phyloP scores from a whole-genome alignment of 2,888 invertebrate genomes.

The Masnerella sp. region DNA sequence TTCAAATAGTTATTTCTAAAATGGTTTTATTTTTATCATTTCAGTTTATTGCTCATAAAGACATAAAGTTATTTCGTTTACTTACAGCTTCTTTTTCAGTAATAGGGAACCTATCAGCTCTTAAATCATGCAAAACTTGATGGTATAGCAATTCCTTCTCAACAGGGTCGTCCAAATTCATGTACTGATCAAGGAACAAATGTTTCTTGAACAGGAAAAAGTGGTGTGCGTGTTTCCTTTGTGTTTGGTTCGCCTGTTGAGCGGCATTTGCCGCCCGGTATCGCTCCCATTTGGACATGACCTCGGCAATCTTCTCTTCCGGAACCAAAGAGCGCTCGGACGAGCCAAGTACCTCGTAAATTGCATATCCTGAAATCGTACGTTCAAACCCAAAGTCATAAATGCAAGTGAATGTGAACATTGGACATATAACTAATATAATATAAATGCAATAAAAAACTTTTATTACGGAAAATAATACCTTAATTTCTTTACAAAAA shows the following conservation, averaged over 20 bases:
- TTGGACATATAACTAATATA: too few relatives aligned
- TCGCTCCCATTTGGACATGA: slow-evolving; percentile 96
- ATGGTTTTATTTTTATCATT: too few relatives aligned
- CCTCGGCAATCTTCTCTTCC: slow-evolving; percentile 94
- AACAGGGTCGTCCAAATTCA: slow-evolving; percentile 89
- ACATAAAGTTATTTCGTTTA: slow-evolving; percentile 62
- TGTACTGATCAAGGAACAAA: slow-evolving; percentile 87
- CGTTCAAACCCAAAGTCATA: slow-evolving; percentile 19
- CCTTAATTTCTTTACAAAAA: background rate
- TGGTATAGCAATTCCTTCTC: slow-evolving; percentile 96
- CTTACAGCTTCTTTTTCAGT: slow-evolving; percentile 96
- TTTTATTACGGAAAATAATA: background rate
- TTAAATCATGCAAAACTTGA: slow-evolving; percentile 93
- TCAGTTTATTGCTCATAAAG: too few relatives aligned
- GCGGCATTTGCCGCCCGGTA: slow-evolving; percentile 81
- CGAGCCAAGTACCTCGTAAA: slow-evolving; percentile 93
- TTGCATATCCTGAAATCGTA: slow-evolving; percentile 85
- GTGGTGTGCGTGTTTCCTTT: slow-evolving; percentile 80
- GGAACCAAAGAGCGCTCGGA: slow-evolving; percentile 90
- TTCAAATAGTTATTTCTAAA: too few relatives aligned
- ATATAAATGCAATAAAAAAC: too few relatives aligned
- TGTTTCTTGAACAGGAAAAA: slow-evolving; percentile 90
- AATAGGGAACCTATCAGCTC: slow-evolving; percentile 94
- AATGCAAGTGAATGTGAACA: slow-evolving; percentile 7
- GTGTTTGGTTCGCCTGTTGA: slow-evolving; percentile 72